These are phyloP conservation scores for Bombyx mandarina DNA, from an alignment of 1,140 invertebrate genomes.

Conservation along the genomic window DNA sequence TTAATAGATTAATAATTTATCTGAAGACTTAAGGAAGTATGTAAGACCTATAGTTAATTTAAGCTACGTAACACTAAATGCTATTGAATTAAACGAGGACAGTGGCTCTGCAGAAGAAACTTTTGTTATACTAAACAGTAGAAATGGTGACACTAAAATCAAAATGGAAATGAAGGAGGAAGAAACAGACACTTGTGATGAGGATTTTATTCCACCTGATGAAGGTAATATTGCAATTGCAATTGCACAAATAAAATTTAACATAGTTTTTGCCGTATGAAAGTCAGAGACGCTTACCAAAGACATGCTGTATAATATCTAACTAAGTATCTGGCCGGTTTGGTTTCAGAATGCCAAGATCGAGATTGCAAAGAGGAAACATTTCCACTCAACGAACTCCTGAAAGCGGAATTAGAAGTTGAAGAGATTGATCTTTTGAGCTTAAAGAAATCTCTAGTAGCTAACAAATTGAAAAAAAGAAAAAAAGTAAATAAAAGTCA, in stretches of 20 bases:
- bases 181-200: conserved; percentile 18
- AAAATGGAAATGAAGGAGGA: conserved; percentile 35
- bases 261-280: not conserved
- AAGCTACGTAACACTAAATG: conserved; percentile 8
- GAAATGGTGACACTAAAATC: conserved; percentile 6
- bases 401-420: conserved; percentile 22
- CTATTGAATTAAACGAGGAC: conserved; percentile 9
- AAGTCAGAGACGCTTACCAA: not conserved
- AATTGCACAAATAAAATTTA: conserved; percentile 1
- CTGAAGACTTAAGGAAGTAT: not conserved
- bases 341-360: conserved; percentile 21
- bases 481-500: conserved; percentile 20
- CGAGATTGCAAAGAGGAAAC: conserved; percentile 24
- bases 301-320: not conserved
- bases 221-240: conserved; percentile 15
- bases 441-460: conserved; percentile 12
- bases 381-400: conserved; percentile 17
- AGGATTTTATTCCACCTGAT: conserved; percentile 21
- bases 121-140: not conserved
- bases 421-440: conserved; percentile 8
- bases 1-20: conserved; percentile 15
- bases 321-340: not conserved
- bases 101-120: not conserved
- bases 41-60: conserved; percentile 14
- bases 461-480: conserved; percentile 11